Conservation (phyloP, 2,113 vertebrate genomes). For the Muntiacus reevesi region DNA sequence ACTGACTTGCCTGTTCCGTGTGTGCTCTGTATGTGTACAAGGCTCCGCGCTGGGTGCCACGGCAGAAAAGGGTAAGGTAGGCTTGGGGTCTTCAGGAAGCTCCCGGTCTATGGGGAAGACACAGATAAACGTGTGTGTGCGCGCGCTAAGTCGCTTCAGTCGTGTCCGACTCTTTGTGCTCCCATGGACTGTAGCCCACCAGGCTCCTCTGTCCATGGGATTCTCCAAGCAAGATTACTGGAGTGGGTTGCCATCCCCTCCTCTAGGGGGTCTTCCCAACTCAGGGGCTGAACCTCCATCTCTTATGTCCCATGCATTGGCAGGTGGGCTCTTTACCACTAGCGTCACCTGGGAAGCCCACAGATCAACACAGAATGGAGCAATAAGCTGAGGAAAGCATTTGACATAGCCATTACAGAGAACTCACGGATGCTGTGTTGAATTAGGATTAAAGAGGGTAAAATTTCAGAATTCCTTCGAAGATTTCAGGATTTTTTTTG, state of each 20-base stretch:
- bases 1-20: not conserved
- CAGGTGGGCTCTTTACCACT: not conserved
- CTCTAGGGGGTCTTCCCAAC: not conserved
- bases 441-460: not conserved
- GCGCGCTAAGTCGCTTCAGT: not conserved
- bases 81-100: not conserved
- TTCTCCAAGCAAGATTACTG: not conserved
- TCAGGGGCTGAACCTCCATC: not conserved
- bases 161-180: not conserved
- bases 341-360: not conserved
- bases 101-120: not conserved
- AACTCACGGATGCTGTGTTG: not conserved
- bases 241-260: not conserved
- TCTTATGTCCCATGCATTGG: not conserved
- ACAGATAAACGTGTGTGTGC: not conserved
- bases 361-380: not conserved
- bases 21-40: accelerated
- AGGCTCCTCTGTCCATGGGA: not conserved
- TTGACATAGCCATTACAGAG: not conserved
- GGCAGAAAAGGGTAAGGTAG: not conserved
- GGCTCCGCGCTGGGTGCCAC: not conserved
- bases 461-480: not conserved
- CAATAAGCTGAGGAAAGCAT: not conserved
- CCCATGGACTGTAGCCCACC: not conserved
- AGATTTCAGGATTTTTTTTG: not conserved